Evolutionary conservation across 2,888 invertebrate species (phyloP).

Genomic region (Schizotus pectinicornis): DNA sequence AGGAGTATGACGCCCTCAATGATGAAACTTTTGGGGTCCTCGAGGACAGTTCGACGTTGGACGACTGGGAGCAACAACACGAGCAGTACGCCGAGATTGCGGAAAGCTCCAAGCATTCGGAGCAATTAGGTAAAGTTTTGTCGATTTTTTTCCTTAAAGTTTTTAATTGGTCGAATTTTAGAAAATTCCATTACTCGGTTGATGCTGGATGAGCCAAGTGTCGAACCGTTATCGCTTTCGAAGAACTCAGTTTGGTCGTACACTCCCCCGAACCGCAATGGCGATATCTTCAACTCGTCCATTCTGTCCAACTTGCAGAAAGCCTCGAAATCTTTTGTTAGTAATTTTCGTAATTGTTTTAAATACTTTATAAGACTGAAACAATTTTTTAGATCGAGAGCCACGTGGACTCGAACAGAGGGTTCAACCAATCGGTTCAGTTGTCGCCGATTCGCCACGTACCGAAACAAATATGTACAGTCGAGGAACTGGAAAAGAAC

Average conservation of each 20-base stretch:
- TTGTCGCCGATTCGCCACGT: slow-evolving; percentile 23
- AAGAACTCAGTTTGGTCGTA: slow-evolving; percentile 51
- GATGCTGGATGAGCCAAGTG: slow-evolving; percentile 42
- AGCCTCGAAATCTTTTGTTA: slow-evolving; percentile 50
- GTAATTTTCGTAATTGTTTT: slow-evolving; percentile 25
- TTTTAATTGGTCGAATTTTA: slow-evolving; percentile 35
- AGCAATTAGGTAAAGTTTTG: slow-evolving; percentile 42
- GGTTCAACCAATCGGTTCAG: not conserved
- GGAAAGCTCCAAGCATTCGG: slow-evolving; percentile 58
- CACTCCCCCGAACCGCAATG: slow-evolving; percentile 45
- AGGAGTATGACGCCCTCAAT: slow-evolving; percentile 90
- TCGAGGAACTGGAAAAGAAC: slow-evolving; percentile 75
- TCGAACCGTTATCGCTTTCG: slow-evolving; percentile 36
- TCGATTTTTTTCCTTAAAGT: slow-evolving; percentile 10
- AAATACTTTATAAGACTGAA: not conserved
- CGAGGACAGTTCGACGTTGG: slow-evolving; percentile 61
- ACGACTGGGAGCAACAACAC: slow-evolving; percentile 78
- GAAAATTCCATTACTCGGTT: slow-evolving; percentile 50
- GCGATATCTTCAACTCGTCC: slow-evolving; percentile 40
- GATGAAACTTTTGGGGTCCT: slow-evolving; percentile 91
- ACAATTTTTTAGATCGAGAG: slow-evolving; percentile 40
- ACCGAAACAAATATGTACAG: slow-evolving; percentile 70
- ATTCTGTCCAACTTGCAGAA: slow-evolving; percentile 45
- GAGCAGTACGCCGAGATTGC: slow-evolving; percentile 70
- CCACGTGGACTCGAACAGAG: slow-evolving; percentile 31